Evolutionary conservation across 2,888 invertebrate genomes (phyloP).

Genomic region (Lithophane leautieri): DNA sequence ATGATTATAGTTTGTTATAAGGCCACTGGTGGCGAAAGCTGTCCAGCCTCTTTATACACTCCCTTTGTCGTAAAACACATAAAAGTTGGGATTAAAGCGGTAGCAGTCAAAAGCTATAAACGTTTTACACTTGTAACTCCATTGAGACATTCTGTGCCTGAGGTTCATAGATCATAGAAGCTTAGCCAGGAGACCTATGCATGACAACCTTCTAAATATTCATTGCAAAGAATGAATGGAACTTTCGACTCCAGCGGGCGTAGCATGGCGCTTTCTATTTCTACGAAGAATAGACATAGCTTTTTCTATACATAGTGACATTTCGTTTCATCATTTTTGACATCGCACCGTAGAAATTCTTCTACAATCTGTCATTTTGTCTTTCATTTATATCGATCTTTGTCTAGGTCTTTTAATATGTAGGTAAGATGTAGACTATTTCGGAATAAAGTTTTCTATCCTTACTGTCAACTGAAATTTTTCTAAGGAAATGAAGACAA

Average conservation of each 20-base stretch:
- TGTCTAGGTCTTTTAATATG: too few species aligned
- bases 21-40: conserved; percentile 10
- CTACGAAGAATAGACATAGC: too few species aligned
- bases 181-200: neutral
- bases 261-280: too few species aligned
- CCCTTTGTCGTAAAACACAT: conserved; percentile 9
- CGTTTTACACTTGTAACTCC: conserved; percentile 19
- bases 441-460: too few species aligned
- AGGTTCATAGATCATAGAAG: neutral
- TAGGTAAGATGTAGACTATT: too few species aligned
- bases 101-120: conserved; percentile 25
- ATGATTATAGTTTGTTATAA: neutral
- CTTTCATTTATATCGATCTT: too few species aligned
- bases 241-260: neutral
- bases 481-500: too few species aligned
- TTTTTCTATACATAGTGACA: too few species aligned
- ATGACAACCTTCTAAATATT: conserved; percentile 24
- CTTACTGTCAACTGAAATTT: too few species aligned
- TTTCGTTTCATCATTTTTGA: too few species aligned
- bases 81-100: conserved; percentile 2
- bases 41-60: conserved; percentile 10
- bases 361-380: too few species aligned
- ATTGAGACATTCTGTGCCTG: conserved; percentile 34
- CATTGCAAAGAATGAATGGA: neutral
- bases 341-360: too few species aligned